A percentile compares a stretch with the other conserved stretches of the same genome.
Conservation (phyloP, 1,140 invertebrate species). For the Neomicropteryx cornuta region DNA sequence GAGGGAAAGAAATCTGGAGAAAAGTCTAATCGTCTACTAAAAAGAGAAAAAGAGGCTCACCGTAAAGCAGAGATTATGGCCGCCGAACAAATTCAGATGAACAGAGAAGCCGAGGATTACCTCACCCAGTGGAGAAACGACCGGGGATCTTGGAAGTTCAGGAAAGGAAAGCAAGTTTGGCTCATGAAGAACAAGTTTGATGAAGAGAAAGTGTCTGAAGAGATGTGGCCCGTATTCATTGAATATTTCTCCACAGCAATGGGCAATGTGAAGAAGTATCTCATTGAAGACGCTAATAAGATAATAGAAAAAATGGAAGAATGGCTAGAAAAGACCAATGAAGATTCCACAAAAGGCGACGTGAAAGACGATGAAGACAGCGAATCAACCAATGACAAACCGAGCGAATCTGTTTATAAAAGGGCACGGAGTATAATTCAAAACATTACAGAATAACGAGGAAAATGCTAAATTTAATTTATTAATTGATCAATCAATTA, state of each 20-base stretch:
- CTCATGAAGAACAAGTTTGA: conserved; percentile 57
- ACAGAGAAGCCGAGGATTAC: conserved; percentile 41
- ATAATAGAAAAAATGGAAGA: conserved; percentile 51
- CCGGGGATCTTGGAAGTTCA: conserved; percentile 62
- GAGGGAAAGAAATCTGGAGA: conserved; percentile 25
- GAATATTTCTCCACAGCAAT: conserved; percentile 58
- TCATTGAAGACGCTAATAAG: conserved; percentile 50
- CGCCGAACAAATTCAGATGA: conserved; percentile 30
- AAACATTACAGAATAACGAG: conserved; percentile 34
- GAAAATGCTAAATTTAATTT: no score
- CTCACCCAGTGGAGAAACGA: conserved; percentile 58
- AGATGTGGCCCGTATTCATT: conserved; percentile 49
- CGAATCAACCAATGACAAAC: conserved; percentile 32
- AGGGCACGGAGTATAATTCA: conserved; percentile 38
- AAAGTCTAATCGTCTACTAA: conserved; percentile 35
- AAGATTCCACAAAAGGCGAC: conserved; percentile 32
- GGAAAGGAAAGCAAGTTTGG: conserved; percentile 64
- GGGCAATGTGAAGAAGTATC: conserved; percentile 48
- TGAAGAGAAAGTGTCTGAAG: conserved; percentile 40
- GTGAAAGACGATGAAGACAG: conserved; percentile 36
- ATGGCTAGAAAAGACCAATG: conserved; percentile 36
- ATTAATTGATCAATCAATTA: no score
- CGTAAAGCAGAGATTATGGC: conserved; percentile 27
- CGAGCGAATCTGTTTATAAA: conserved; percentile 48
- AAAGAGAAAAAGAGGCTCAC: conserved; percentile 31